phyloP scores from a whole-genome alignment of 2,113 vertebrate genomes.

The Lontra canadensis region DNA sequence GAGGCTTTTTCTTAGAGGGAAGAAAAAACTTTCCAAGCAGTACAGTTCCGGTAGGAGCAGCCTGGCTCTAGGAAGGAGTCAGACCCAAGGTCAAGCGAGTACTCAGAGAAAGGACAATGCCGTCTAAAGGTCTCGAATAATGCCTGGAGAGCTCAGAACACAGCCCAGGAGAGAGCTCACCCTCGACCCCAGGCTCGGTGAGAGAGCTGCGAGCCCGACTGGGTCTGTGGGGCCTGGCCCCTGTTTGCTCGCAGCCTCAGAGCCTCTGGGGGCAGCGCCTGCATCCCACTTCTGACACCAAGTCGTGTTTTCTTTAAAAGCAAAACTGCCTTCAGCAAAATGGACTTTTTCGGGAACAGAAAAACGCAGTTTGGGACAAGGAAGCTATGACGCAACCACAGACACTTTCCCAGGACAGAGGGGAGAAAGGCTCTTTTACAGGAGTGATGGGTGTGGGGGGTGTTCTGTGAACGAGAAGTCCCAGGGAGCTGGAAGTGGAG shows the following conservation, averaged over 20 bases:
- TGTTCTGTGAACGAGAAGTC: no score
- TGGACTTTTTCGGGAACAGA: background rate
- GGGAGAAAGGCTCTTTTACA: no score
- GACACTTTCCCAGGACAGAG: no score
- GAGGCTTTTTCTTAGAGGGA: background rate
- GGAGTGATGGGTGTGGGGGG: no score
- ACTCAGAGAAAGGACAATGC: background rate
- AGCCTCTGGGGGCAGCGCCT: accelerated
- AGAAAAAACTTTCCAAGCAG: background rate
- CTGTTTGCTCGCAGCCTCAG: background rate
- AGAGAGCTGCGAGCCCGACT: background rate
- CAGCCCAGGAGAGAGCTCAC: background rate
- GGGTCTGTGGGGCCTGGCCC: background rate
- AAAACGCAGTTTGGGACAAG: background rate
- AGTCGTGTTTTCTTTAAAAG: background rate
- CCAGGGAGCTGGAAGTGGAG: no score
- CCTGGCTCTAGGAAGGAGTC: background rate
- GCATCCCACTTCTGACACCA: background rate
- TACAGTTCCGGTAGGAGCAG: background rate
- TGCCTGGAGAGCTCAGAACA: background rate
- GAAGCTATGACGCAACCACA: background rate
- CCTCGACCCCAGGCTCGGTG: background rate
- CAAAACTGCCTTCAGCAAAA: background rate
- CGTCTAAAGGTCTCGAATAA: background rate
- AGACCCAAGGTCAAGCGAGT: background rate